phyloP scores from a whole-genome alignment of 1,140 invertebrate genomes.

The Zaprionus camerounensis region DNA sequence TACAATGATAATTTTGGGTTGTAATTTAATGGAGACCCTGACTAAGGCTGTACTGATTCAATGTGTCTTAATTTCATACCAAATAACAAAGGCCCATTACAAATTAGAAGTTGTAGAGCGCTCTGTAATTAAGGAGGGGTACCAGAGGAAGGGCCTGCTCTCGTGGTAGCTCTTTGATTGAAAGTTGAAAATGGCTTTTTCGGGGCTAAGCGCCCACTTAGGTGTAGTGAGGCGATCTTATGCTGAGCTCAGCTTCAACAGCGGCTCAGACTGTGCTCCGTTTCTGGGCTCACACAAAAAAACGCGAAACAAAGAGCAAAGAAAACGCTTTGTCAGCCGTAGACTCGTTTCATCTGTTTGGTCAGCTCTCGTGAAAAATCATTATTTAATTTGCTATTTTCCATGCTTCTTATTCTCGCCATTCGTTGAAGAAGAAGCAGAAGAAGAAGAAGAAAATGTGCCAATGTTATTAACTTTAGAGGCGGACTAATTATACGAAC shows the following conservation, averaged over 20 bases:
- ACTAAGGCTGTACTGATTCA: conserved; percentile 11
- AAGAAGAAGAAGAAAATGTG: conserved; percentile 53
- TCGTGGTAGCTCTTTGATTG: conserved; percentile 56
- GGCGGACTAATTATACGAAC: conserved; percentile 46
- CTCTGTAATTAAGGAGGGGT: conserved; percentile 59
- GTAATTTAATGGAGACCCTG: not conserved
- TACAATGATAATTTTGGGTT: not conserved
- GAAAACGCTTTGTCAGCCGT: conserved; percentile 65
- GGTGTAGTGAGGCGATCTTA: conserved; percentile 53
- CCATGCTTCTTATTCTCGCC: conserved; percentile 29
- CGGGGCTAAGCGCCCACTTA: conserved; percentile 45
- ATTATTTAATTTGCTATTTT: conserved; percentile 50
- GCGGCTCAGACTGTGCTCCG: conserved; percentile 23
- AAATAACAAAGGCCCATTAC: conserved; percentile 36
- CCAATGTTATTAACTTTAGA: conserved; percentile 65
- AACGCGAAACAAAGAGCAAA: conserved; percentile 15
- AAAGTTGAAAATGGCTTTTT: conserved; percentile 75
- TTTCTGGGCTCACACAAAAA: conserved; percentile 30
- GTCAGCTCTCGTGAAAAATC: conserved; percentile 49
- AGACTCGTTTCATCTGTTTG: conserved; percentile 27
- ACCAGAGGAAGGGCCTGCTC: not conserved
- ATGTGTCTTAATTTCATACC: conserved; percentile 48
- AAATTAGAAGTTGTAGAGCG: conserved; percentile 79
- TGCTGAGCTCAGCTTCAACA: conserved; percentile 41
- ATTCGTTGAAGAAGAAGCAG: conserved; percentile 7